Percentiles rank a stretch among this genome's conserved stretches.
phyloP scores from a whole-genome alignment of 2,888 invertebrate genomes.

The Drosophila neutralis region DNA sequence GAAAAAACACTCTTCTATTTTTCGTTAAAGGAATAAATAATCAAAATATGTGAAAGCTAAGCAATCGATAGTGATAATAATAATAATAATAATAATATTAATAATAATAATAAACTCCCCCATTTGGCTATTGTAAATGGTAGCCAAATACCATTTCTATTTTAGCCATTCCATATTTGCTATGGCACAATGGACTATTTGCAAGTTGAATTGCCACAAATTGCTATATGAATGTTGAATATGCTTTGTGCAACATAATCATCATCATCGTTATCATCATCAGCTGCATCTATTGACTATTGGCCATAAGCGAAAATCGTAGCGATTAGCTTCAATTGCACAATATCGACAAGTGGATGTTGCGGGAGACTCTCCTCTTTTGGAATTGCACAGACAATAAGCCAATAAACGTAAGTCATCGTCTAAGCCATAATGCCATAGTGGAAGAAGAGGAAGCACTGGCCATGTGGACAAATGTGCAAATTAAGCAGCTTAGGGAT shows the following conservation, averaged over 20 bases:
- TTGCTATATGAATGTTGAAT: conserved; percentile 40
- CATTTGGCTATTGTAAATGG: conserved; percentile 21
- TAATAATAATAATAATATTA: conserved; percentile 1
- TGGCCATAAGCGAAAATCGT: conserved; percentile 67
- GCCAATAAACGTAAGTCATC: conserved; percentile 67
- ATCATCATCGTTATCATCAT: not conserved
- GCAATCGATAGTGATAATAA: conserved; percentile 27
- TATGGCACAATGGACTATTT: conserved; percentile 26
- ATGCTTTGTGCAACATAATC: conserved; percentile 10
- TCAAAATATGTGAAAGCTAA: conserved; percentile 24
- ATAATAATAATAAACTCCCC: not conserved
- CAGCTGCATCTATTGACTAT: conserved; percentile 35
- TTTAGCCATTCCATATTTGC: not conserved
- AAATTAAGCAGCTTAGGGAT: conserved; percentile 80
- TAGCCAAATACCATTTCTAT: conserved; percentile 13
- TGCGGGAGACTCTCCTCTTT: not conserved
- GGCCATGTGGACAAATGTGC: conserved; percentile 53
- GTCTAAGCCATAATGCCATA: conserved; percentile 43
- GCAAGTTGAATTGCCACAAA: conserved; percentile 36
- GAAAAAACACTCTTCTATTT: conserved; percentile 1
- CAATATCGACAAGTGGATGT: conserved; percentile 54
- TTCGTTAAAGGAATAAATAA: conserved; percentile 25
- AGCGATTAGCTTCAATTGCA: conserved; percentile 77
- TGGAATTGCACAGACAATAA: conserved; percentile 67
- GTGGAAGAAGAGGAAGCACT: conserved; percentile 2